Conservation (phyloP, 2,888 invertebrate genomes). For the Mayetiola destructor region DNA sequence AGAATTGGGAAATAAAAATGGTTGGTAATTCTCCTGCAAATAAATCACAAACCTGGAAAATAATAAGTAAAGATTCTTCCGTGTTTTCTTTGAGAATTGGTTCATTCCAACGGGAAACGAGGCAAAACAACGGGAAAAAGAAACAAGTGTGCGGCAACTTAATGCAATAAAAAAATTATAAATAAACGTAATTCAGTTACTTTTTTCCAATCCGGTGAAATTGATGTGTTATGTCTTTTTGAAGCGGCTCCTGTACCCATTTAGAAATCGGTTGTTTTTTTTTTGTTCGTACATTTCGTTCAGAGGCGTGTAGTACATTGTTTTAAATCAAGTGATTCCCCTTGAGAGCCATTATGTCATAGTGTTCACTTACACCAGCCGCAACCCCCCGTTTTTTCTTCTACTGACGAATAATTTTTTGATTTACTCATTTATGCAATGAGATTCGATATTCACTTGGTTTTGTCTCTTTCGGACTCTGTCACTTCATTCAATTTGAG, state of each 20-base stretch:
- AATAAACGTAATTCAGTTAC: background rate
- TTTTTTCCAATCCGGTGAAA: background rate
- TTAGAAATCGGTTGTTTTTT: background rate
- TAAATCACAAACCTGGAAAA: background rate
- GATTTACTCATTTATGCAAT: constrained; percentile 5
- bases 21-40: constrained; percentile 10
- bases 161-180: constrained; percentile 8
- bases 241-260: constrained; percentile 1
- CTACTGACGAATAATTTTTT: background rate
- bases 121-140: background rate
- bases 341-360: constrained; percentile 14
- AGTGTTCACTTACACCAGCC: background rate
- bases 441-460: too few relatives aligned
- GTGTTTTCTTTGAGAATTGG: too few relatives aligned
- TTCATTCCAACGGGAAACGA: too few relatives aligned
- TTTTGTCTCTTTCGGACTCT: too few relatives aligned
- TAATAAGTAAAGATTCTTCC: background rate
- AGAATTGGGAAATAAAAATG: too few relatives aligned
- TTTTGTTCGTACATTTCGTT: constrained; percentile 1
- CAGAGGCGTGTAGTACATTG: constrained; percentile 14
- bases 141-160: background rate
- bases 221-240: constrained; percentile 15
- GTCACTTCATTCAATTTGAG: too few relatives aligned
- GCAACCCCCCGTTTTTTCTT: background rate
- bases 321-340: constrained; percentile 14